These are phyloP conservation scores for Bradypodion pumilum DNA, from an alignment of 2,797 vertebrate species.

Conservation along the genomic window DNA sequence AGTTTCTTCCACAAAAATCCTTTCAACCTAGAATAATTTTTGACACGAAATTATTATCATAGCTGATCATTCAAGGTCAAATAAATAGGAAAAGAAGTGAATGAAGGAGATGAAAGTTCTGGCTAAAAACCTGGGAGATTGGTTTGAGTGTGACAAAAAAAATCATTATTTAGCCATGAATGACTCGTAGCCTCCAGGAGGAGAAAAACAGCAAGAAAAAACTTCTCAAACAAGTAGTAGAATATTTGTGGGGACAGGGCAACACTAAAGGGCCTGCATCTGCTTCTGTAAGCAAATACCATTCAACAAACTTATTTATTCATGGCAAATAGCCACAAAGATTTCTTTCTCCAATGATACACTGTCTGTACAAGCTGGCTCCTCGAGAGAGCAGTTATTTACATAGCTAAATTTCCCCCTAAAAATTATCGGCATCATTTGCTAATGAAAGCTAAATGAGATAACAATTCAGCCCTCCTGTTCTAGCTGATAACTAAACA, in stretches of 20 bases:
- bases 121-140: no score
- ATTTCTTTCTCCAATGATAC: neutral
- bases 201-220: no score
- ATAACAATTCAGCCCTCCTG: neutral
- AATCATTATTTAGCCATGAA: no score
- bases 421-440: neutral
- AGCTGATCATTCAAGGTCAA: no score
- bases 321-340: neutral
- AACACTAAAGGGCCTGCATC: neutral
- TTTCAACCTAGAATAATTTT: no score
- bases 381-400: neutral
- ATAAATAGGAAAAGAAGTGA: no score
- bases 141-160: no score
- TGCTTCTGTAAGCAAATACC: neutral
- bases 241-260: neutral
- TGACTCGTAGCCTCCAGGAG: no score
- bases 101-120: no score
- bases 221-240: neutral
- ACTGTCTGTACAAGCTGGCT: neutral
- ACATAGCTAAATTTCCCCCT: neutral
- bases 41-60: no score
- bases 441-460: constrained; percentile 8
- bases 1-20: no score
- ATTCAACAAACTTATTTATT: neutral
- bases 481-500: constrained; percentile 31